Evolutionary conservation across 2,888 invertebrate genomes (phyloP).

Genomic region (Lucinisca nassula): DNA sequence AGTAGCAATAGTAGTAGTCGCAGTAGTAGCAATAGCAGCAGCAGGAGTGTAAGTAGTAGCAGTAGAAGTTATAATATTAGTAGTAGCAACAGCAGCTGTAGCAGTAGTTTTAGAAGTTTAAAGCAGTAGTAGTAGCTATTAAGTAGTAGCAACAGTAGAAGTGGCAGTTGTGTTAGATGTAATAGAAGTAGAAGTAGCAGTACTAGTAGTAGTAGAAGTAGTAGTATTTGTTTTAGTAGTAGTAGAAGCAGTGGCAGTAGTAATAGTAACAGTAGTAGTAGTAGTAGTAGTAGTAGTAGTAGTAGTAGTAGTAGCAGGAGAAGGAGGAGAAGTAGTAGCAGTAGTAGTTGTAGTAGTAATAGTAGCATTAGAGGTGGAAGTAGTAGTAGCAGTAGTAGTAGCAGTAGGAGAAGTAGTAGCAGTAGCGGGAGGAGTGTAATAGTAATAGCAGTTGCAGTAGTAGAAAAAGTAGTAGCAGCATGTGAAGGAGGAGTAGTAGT

Average conservation of each 20-base stretch:
- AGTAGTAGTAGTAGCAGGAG: background rate
- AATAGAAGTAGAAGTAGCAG: constrained; percentile 31
- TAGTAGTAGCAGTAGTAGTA: constrained; percentile 23
- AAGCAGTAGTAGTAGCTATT: background rate
- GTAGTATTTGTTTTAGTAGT: constrained; percentile 33
- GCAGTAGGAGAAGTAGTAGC: no score
- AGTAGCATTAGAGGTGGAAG: constrained; percentile 16
- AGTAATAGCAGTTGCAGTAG: background rate
- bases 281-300: constrained; percentile 12
- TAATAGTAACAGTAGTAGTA: constrained; percentile 18
- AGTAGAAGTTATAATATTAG: constrained; percentile 50
- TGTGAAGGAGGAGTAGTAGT: background rate
- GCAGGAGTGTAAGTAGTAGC: constrained; percentile 51
- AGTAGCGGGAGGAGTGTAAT: background rate
- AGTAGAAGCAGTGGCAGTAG: constrained; percentile 3
- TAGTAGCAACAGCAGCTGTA: constrained; percentile 46
- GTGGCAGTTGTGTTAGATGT: constrained; percentile 28
- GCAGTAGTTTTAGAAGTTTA: constrained; percentile 25
- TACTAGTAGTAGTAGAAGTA: constrained; percentile 47
- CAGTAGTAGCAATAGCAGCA: constrained; percentile 46
- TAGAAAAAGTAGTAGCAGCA: background rate
- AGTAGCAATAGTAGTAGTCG: constrained; percentile 16
- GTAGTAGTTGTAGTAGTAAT: constrained; percentile 18
- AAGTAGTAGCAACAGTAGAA: background rate
- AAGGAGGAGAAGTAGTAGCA: background rate